Percentiles rank a stretch among this genome's conserved stretches.
phyloP scores from a whole-genome alignment of 2,113 vertebrate species.

The Columbina picui region DNA sequence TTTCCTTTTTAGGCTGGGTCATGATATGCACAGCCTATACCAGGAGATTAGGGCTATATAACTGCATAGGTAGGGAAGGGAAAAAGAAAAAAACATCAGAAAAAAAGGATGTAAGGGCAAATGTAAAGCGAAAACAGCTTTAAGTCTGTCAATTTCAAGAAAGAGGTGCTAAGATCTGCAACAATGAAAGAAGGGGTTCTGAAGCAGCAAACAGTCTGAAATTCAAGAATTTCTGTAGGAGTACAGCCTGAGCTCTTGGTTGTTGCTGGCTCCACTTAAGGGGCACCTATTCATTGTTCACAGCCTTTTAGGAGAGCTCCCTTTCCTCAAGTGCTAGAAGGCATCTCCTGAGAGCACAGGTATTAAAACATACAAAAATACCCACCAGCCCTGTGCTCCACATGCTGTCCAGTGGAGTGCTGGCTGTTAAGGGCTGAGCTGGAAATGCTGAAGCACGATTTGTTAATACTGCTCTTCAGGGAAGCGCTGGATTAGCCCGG shows the following conservation, averaged over 20 bases:
- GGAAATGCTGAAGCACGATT: background rate
- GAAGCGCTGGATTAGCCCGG: conserved; percentile 31
- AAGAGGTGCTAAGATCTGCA: background rate
- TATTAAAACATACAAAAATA: background rate
- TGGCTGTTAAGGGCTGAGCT: background rate
- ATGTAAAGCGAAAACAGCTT: background rate
- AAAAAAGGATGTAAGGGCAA: background rate
- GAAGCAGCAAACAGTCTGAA: background rate
- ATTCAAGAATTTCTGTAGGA: background rate
- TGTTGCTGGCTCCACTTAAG: background rate
- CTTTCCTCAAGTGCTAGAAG: background rate
- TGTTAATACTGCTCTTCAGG: background rate
- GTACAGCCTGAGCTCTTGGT: background rate
- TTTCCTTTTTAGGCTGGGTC: background rate
- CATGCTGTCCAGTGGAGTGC: accelerated
- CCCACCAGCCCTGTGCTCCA: accelerated
- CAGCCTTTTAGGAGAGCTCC: background rate
- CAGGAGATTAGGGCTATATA: background rate
- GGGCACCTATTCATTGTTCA: background rate
- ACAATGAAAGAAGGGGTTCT: background rate
- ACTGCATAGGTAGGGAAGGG: background rate
- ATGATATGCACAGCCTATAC: background rate
- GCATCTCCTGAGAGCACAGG: background rate
- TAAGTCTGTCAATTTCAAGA: background rate
- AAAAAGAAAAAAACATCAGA: background rate